Conservation (phyloP, 2,797 vertebrate species). For the Microctenopoma stevenorrisi region DNA sequence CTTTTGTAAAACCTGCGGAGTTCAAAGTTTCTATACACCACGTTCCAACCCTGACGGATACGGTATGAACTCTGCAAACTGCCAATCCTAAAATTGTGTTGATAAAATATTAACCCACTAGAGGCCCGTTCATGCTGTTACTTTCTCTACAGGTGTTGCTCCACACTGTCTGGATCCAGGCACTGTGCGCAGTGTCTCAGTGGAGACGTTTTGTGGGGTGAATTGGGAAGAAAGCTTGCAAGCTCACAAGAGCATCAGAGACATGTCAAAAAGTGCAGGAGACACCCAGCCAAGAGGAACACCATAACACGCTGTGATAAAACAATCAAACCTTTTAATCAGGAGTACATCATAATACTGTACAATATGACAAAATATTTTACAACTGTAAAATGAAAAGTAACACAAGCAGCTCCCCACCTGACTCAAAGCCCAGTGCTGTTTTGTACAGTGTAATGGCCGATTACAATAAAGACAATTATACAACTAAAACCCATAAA, state of each 20-base stretch:
- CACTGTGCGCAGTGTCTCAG: constrained; percentile 84
- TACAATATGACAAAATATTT: constrained; percentile 6
- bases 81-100: constrained; percentile 1
- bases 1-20: constrained; percentile 96
- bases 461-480: constrained; percentile 34
- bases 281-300: constrained; percentile 18
- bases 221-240: constrained; percentile 93
- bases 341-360: constrained; percentile 12
- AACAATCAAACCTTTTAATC: constrained; percentile 33
- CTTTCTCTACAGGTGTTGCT: constrained; percentile 85
- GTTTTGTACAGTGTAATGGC: constrained; percentile 50
- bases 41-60: constrained; percentile 95
- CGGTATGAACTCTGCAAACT: constrained; percentile 75
- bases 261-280: constrained; percentile 87
- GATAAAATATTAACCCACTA: not conserved
- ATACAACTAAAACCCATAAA: not conserved
- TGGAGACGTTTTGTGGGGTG: constrained; percentile 90
- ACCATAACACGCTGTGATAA: constrained; percentile 17
- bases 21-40: constrained; percentile 96
- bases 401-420: not conserved
- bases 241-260: constrained; percentile 88
- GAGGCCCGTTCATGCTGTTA: constrained; percentile 11
- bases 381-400: constrained; percentile 6
- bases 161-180: constrained; percentile 94
- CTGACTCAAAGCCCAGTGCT: not conserved